Evolutionary conservation across 1,140 invertebrate genomes (phyloP).

Genomic region (Drosophila kohkoa): DNA sequence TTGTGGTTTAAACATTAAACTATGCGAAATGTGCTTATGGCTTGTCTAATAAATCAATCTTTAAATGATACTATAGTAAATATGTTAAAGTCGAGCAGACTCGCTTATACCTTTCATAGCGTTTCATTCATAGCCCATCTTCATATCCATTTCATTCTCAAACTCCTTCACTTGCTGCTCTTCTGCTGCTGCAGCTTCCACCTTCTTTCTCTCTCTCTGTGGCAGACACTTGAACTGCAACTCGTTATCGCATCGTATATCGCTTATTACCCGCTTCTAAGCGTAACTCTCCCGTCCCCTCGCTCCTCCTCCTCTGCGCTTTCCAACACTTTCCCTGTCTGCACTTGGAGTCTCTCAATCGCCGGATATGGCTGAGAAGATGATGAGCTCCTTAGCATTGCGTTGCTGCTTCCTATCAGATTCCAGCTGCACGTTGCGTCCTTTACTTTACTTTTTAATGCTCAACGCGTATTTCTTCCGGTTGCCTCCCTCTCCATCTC

Average conservation of each 20-base stretch:
- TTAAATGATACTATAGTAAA: no score
- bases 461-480: conserved; percentile 65
- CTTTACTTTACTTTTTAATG: conserved; percentile 54
- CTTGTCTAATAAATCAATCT: no score
- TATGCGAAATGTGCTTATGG: no score
- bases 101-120: not conserved
- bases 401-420: conserved; percentile 65
- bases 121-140: no score
- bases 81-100: not conserved
- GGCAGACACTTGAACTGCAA: conserved; percentile 58
- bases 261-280: conserved; percentile 76
- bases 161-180: not conserved
- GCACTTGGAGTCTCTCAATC: conserved; percentile 42
- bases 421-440: conserved; percentile 59
- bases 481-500: conserved; percentile 22
- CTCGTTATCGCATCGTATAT: conserved; percentile 78
- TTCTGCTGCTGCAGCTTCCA: not conserved
- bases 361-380: conserved; percentile 77
- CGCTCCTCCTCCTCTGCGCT: not conserved
- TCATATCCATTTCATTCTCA: no score
- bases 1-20: no score
- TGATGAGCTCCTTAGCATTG: conserved; percentile 54
- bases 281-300: conserved; percentile 39
- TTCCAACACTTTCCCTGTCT: conserved; percentile 34
- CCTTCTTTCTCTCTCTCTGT: not conserved